These are phyloP conservation scores for Anastrepha obliqua DNA, from an alignment of 1,140 invertebrate species.

Conservation along the genomic window DNA sequence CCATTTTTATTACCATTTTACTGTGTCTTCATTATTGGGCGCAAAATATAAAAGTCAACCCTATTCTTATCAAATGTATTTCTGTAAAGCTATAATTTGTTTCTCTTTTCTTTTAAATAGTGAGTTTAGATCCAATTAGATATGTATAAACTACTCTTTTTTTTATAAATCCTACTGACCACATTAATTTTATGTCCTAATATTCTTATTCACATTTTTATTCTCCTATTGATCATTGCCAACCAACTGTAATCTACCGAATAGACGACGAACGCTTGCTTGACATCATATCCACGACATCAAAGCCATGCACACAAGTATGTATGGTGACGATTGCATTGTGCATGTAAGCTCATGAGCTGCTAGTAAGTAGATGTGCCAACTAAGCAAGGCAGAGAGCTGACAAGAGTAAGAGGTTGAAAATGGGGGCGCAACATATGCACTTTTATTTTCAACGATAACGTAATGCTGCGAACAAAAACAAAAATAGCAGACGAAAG, in stretches of 20 bases:
- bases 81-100: too few species aligned
- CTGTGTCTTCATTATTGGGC: too few species aligned
- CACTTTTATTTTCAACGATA: constrained; percentile 56
- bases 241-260: not conserved
- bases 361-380: not conserved
- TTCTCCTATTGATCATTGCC: not conserved
- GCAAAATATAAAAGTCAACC: too few species aligned
- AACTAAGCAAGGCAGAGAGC: not conserved
- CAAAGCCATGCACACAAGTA: not conserved
- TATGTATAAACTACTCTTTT: not conserved
- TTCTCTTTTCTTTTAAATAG: too few species aligned
- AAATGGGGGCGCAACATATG: constrained; percentile 49
- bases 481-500: not conserved
- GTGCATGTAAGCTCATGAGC: not conserved
- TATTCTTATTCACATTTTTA: not conserved
- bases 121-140: too few species aligned
- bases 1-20: too few species aligned
- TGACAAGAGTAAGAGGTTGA: not conserved
- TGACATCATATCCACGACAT: not conserved
- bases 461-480: constrained; percentile 46
- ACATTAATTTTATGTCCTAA: not conserved
- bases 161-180: not conserved
- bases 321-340: constrained; percentile 17
- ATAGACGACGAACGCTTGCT: not conserved
- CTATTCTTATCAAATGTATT: too few species aligned